Conservation (phyloP, 2,113 vertebrate genomes). For the Burhinus oedicnemus region DNA sequence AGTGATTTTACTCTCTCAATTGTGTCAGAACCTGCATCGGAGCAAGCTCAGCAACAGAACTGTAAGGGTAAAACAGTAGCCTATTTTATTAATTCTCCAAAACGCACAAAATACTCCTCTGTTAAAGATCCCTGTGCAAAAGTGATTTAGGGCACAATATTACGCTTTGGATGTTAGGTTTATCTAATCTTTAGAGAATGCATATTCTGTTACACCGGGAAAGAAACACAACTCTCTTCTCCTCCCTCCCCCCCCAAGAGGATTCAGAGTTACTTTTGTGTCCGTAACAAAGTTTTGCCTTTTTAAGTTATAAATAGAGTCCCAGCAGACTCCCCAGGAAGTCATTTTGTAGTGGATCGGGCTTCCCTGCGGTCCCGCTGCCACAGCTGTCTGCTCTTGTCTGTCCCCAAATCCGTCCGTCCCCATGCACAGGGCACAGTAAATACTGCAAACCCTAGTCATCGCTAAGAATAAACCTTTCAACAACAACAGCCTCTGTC, state of each 20-base stretch:
- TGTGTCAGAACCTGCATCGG: not conserved
- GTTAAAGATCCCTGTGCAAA: not conserved
- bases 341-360: not conserved
- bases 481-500: constrained; percentile 1
- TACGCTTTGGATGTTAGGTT: not conserved
- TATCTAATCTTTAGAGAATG: not conserved
- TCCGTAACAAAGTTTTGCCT: not conserved
- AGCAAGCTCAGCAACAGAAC: not conserved
- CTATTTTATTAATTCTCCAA: not conserved
- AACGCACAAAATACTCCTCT: not conserved
- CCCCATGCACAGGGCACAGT: not conserved
- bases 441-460: constrained; percentile 26
- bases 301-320: constrained; percentile 9
- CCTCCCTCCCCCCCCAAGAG: not conserved
- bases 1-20: not conserved
- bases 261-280: not conserved
- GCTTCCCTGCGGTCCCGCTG: not conserved
- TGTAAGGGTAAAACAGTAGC: not conserved
- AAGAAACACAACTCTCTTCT: not conserved
- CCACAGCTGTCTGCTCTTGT: constrained; percentile 45
- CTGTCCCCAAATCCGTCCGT: not conserved
- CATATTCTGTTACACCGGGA: fast-evolving
- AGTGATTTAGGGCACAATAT: not conserved
- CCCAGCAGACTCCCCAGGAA: not conserved
- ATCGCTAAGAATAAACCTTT: constrained; percentile 76